Evolutionary conservation across 2,113 vertebrate genomes (phyloP).

Genomic region (Colinus virginianus): DNA sequence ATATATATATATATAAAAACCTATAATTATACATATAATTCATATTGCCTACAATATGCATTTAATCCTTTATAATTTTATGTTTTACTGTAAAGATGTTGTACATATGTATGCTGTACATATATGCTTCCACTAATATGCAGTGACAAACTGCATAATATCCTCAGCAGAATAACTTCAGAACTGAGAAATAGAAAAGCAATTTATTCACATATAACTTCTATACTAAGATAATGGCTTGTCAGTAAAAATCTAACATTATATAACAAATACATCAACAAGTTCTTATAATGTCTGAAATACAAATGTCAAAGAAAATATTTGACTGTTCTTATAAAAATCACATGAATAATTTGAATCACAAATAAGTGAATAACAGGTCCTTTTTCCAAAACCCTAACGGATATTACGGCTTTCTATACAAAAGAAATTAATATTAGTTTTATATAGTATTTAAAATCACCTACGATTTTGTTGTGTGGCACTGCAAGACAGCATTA

Average conservation of each 20-base stretch:
- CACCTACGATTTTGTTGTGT: not conserved
- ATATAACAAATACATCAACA: not conserved
- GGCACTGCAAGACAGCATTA: not conserved
- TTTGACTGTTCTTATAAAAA: not conserved
- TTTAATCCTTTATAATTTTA: not conserved
- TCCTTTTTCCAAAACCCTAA: not conserved
- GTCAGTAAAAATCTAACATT: not conserved
- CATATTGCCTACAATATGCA: not conserved
- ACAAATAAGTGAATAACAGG: not conserved
- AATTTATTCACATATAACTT: not conserved
- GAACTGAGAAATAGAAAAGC: not conserved
- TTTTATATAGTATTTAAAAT: not conserved
- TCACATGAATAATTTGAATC: not conserved
- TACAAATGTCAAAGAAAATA: not conserved
- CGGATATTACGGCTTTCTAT: not conserved
- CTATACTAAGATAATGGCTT: not conserved
- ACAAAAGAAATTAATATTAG: not conserved
- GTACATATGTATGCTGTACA: not conserved
- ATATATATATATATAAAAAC: too few species aligned
- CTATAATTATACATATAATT: not conserved
- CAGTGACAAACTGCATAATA: not conserved
- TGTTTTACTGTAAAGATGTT: not conserved
- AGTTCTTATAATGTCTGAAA: not conserved
- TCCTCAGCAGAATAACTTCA: not conserved
- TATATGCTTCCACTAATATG: not conserved